Evolutionary conservation across 2,797 vertebrate genomes (phyloP), one percentile per base, ranked within the genome.

Genomic region (Bradypodion pumilum): DNA sequence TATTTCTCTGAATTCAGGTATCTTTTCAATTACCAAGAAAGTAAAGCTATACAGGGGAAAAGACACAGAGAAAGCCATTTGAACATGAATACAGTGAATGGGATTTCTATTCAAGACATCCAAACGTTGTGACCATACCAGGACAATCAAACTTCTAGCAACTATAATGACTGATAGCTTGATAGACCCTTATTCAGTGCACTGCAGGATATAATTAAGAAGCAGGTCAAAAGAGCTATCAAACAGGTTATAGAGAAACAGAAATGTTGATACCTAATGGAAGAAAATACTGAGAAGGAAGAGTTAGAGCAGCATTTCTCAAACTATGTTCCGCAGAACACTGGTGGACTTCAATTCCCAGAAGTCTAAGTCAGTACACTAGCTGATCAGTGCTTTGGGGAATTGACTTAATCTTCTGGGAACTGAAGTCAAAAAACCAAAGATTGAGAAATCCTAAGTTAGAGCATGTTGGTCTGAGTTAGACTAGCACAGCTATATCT

Each of bases 91-190:
- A 85, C 12, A 88, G 49, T 62, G 84, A 29, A 0, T 37, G 92
- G 82, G 72, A 84, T 78, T 88, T 89, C 86, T 88, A 91, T 89
- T 92, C 92, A 91, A 91, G 89, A 88, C 85, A 89, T 91, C 83
- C 81, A 87, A 85, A 92, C 89, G 83, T 88, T 86, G 88, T 88
- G 90, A 89, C 86, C 86, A 88, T 84, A 85, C 46, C 70, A 92
- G 88, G 69, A 76, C 82, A 92, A 83, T 86, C 75, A 87, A 89
- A 74, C 85, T 89, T 91, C 91, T 90, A 87, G 78, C 77, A 9
- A 77, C 80, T 74, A 75, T 63, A 72, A 87, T 85, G 79, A 86
- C 2, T 89, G 89, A 93, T 46, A 59, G 73, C 32, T 85, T 72
- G 52, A 72, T 84, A 83, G 80, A 88, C 82, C 42, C 46, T 81